Conservation (phyloP, 2,888 invertebrate species). For the Tenthredo livida region DNA sequence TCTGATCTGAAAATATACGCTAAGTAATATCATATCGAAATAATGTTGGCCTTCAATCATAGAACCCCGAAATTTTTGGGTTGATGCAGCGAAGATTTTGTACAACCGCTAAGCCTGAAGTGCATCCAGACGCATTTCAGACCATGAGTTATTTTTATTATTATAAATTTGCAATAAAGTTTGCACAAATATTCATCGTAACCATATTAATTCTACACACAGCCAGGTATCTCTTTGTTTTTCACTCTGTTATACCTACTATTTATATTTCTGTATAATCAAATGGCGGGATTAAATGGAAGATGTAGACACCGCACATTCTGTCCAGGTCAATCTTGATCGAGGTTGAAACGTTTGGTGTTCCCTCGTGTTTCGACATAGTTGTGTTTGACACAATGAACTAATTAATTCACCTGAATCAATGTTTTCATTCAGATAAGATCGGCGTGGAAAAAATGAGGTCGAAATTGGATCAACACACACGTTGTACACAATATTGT, state of each 20-base stretch:
- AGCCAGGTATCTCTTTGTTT: background rate
- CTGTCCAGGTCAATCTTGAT: background rate
- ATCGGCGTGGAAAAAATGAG: background rate
- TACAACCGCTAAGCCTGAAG: background rate
- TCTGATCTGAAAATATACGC: background rate
- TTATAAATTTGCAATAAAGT: background rate
- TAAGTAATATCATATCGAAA: background rate
- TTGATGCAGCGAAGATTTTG: background rate
- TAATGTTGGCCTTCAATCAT: background rate
- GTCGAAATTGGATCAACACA: background rate
- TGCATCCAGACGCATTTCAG: background rate
- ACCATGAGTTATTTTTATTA: background rate
- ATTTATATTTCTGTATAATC: background rate
- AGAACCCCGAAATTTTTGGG: background rate
- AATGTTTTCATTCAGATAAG: background rate
- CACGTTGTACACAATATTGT: background rate
- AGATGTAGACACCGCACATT: background rate
- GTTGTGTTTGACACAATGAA: background rate
- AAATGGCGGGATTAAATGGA: background rate
- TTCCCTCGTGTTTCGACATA: background rate
- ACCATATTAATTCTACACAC: background rate
- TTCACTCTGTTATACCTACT: background rate
- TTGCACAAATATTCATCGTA: background rate
- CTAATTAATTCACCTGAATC: conserved; percentile 10
- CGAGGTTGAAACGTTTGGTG: background rate